These are phyloP conservation scores for Gymnogyps californianus DNA, from an alignment of 2,113 vertebrate species.

Conservation along the genomic window DNA sequence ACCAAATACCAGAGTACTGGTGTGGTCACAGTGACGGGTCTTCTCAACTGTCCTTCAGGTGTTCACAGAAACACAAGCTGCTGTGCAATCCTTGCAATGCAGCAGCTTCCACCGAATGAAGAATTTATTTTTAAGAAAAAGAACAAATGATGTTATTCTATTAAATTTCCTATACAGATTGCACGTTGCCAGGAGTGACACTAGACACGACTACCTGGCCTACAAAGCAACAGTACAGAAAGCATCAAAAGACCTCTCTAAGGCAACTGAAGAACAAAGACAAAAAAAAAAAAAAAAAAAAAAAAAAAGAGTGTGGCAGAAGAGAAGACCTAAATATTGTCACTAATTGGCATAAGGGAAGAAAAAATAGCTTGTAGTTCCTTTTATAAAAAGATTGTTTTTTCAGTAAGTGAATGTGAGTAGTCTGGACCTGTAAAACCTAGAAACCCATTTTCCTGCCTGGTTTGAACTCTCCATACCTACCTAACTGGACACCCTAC, in stretches of 20 bases:
- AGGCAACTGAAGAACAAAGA: slow-evolving; percentile 18
- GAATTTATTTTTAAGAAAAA: background rate
- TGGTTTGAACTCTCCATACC: background rate
- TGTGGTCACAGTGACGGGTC: background rate
- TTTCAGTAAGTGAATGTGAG: background rate
- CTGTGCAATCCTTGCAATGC: background rate
- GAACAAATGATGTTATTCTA: background rate
- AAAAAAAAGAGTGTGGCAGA: background rate
- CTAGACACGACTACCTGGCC: background rate
- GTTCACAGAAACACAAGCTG: background rate
- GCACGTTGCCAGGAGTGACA: background rate
- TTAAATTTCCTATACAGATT: background rate
- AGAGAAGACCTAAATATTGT: background rate
- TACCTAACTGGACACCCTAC: background rate
- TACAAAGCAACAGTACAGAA: background rate
- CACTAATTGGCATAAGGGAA: background rate
- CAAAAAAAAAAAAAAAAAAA: background rate
- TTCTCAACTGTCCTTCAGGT: background rate
- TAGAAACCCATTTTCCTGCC: slow-evolving; percentile 1
- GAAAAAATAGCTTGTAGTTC: background rate
- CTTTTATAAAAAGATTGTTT: background rate
- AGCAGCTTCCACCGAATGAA: background rate
- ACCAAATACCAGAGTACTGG: background rate
- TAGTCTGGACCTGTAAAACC: background rate
- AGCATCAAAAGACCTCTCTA: background rate